Evolutionary conservation across 2,888 invertebrate species (phyloP).

Genomic region (Oegoconia quadripuncta): DNA sequence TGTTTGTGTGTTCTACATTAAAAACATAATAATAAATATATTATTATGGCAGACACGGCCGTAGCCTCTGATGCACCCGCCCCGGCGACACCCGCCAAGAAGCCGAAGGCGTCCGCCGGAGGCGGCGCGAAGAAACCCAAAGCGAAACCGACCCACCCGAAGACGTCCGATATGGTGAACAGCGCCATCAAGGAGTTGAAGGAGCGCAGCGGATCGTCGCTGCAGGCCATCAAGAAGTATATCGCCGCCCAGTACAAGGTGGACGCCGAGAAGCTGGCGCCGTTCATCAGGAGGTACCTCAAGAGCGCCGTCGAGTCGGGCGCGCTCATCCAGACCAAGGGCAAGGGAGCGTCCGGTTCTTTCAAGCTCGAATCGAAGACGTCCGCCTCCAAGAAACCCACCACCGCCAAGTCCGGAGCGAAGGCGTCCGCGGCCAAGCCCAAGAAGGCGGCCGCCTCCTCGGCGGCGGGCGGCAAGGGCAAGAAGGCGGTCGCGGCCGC

Average conservation of each 20-base stretch:
- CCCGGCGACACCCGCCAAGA: conserved; percentile 14
- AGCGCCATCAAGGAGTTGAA: conserved; percentile 73
- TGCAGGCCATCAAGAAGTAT: conserved; percentile 81
- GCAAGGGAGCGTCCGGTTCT: conserved; percentile 72
- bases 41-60: too few species aligned
- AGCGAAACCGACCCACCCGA: conserved; percentile 46
- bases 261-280: conserved; percentile 76
- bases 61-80: background rate
- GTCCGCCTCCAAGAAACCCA: conserved; percentile 20
- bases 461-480: too few species aligned
- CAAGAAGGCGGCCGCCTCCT: conserved; percentile 15
- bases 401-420: conserved; percentile 22
- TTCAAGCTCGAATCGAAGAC: conserved; percentile 54
- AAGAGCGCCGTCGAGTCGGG: conserved; percentile 76
- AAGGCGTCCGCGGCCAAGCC: conserved; percentile 31
- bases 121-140: conserved; percentile 38
- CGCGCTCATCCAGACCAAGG: conserved; percentile 75
- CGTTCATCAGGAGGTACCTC: conserved; percentile 77
- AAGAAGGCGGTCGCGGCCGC: conserved; percentile 27
- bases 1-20: too few species aligned
- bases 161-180: conserved; percentile 67
- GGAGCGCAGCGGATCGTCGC: conserved; percentile 80
- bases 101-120: conserved; percentile 1
- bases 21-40: too few species aligned
- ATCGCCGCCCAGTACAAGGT: conserved; percentile 79